Evolutionary conservation across 30 jellyfish, hydroid and myxozoan species (phyloP), one percentile per base, ranked within the genome.

Genomic region (Clytia hemisphaerica): DNA sequence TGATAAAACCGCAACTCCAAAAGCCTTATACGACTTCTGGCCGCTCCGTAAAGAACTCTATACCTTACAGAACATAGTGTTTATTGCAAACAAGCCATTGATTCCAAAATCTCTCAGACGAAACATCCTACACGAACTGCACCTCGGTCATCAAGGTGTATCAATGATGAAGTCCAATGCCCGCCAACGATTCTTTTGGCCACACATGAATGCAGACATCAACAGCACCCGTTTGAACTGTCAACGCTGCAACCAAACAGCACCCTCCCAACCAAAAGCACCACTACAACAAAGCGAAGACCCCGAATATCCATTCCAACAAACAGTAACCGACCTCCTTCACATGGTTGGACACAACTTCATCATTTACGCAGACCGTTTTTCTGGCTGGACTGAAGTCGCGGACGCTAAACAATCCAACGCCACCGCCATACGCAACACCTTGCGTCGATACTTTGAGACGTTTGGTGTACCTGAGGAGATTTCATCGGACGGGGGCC

Each of bases 71-170:
- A n/a, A n/a, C n/a, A n/a, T n/a, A n/a, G n/a, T n/a, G n/a, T n/a
- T n/a, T n/a, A n/a, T n/a, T n/a, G n/a, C n/a, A n/a, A n/a, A n/a
- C n/a, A n/a, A n/a, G n/a, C n/a, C n/a, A n/a, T n/a, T n/a, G n/a
- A n/a, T 50, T 50, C 65, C 65, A 50, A 7, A 7, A 6, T 10
- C 12, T 50, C n/a, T n/a, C n/a, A n/a, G n/a, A n/a, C n/a, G n/a
- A n/a, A n/a, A n/a, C n/a, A n/a, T n/a, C n/a, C n/a, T 50, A 7
- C 10, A 10, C 26, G 24, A 21, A 10, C 65, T 50, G 10, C 65
- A 50, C 24, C 24, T 30, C n/a, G 65, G 10, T 21, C 65, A 50
- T 21, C 65, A 50, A 50, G 65, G 65, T 6, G 65, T 50, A 7
- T 6, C 10, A 7, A 6, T 10, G 25, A 50, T 50, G 65, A 10